Conservation (phyloP, 2,888 invertebrate genomes). For the Anticlea derivata region DNA sequence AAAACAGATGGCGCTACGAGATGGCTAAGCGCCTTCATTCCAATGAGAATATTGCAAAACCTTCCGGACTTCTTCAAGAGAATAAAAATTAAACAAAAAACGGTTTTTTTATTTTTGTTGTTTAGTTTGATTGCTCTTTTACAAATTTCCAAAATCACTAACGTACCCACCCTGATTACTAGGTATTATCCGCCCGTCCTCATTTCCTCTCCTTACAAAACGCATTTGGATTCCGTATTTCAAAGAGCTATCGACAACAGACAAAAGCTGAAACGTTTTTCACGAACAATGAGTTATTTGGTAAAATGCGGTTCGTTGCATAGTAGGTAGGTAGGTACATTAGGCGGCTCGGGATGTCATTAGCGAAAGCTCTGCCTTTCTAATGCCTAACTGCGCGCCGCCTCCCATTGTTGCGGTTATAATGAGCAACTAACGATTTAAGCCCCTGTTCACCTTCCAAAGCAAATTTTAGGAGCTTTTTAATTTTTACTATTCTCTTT, state of each 20-base stretch:
- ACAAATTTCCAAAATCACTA: not conserved
- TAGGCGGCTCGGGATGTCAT: conserved; percentile 73
- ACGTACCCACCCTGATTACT: too few relatives aligned
- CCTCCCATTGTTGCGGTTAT: conserved; percentile 73
- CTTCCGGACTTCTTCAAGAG: too few relatives aligned
- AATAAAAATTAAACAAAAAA: too few relatives aligned
- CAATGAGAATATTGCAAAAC: too few relatives aligned
- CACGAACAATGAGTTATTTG: conserved; percentile 71
- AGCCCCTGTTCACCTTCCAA: conserved; percentile 55
- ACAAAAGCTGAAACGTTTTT: conserved; percentile 37
- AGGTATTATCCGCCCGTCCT: not conserved
- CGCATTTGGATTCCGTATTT: conserved; percentile 17
- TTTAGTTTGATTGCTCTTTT: not conserved
- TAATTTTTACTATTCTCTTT: conserved; percentile 23
- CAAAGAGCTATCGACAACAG: conserved; percentile 24
- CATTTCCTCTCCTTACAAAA: conserved; percentile 27
- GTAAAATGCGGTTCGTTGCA: conserved; percentile 63
- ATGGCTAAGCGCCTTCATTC: conserved; percentile 9
- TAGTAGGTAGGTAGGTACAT: conserved; percentile 38
- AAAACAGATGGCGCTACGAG: conserved; percentile 63
- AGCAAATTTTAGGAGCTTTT: conserved; percentile 42
- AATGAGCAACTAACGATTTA: conserved; percentile 79
- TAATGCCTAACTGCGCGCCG: conserved; percentile 79
- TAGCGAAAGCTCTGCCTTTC: conserved; percentile 77
- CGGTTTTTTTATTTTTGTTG: not conserved